Evolutionary conservation across 2,797 vertebrate species (phyloP).

Genomic region (Phrynocephalus guinanensis): DNA sequence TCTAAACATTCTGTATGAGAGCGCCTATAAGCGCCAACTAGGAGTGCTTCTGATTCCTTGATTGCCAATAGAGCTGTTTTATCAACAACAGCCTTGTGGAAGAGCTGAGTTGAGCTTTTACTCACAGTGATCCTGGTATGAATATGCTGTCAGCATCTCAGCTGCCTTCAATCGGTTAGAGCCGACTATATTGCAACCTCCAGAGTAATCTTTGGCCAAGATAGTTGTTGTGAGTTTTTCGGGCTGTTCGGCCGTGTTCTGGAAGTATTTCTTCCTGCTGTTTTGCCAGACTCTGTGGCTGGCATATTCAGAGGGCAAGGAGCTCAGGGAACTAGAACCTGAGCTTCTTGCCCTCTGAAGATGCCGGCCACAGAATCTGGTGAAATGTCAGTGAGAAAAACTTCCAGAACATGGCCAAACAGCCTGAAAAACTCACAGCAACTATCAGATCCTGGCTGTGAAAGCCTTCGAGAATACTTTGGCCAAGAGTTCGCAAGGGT

Average conservation of each 20-base stretch:
- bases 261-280: too few relatives aligned
- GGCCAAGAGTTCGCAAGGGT: neutral
- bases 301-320: too few relatives aligned
- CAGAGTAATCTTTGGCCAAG: neutral
- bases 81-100: slow-evolving; percentile 29
- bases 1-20: neutral
- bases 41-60: neutral
- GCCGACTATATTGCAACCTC: rapidly evolving
- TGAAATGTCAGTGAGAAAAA: too few relatives aligned
- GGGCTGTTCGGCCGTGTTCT: too few relatives aligned
- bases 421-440: too few relatives aligned
- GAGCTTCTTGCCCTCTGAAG: too few relatives aligned
- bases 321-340: too few relatives aligned
- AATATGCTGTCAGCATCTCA: neutral
- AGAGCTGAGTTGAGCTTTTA: slow-evolving; percentile 33
- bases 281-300: too few relatives aligned
- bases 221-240: neutral
- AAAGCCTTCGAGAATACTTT: neutral
- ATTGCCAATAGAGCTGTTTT: slow-evolving; percentile 26
- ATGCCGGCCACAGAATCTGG: too few relatives aligned
- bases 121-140: neutral
- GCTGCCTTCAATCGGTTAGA: neutral
- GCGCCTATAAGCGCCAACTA: slow-evolving; percentile 1
- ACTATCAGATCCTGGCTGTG: too few relatives aligned
- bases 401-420: too few relatives aligned